Evolutionary conservation across 2,797 vertebrate genomes (phyloP), one percentile per base, ranked within the genome.

Genomic region (Microtus californicus): DNA sequence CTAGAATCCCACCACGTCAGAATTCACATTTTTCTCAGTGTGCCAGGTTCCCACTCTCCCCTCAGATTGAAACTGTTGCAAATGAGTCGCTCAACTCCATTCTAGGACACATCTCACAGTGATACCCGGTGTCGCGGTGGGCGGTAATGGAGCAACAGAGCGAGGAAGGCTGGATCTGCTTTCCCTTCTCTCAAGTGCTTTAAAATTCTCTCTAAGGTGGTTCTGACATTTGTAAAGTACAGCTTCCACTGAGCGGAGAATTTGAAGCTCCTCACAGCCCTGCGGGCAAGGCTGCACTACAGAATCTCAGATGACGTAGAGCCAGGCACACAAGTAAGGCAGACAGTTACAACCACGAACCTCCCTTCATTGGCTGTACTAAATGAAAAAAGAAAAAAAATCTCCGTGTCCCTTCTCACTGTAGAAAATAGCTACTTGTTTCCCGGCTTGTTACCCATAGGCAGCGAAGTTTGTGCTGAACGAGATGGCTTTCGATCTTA

Each of bases 1-100:
- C 74, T 89, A 89, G 48, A 88, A 93, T 73, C 71, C 77, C 29
- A 96, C 73, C 25, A 86, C 79, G 15, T 87, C 85, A 96, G 37
- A 95, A 83, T 83, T 87, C 51, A 71, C 23, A 85, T 79, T 93
- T 93, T 77, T 95, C 69, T 77, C 34, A 34, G n/a, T 21, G 4
- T 90, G 29, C 54, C 83, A 79, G 25, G 54, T 89, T 94, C 87
- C 59, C 71, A 40, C 51, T 56, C 13, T 59, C 27, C 25, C 43
- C 40, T 95, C 86, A 83, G 21, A 34, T n/a, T 51, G 45, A 74
- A 92, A 71, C 13, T 92, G 37, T 61, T 94, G 51, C 92, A 92
- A 78, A 71, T 34, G 61, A 88, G 88, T 87, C 12, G 11, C 40
- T 65, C 37, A 34, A 3, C 43, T 69, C 27, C 40, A 25, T 80